Base-by-base conservation (phyloP, 1,140 invertebrate genomes). In the Drosophila ananassae region DNA sequence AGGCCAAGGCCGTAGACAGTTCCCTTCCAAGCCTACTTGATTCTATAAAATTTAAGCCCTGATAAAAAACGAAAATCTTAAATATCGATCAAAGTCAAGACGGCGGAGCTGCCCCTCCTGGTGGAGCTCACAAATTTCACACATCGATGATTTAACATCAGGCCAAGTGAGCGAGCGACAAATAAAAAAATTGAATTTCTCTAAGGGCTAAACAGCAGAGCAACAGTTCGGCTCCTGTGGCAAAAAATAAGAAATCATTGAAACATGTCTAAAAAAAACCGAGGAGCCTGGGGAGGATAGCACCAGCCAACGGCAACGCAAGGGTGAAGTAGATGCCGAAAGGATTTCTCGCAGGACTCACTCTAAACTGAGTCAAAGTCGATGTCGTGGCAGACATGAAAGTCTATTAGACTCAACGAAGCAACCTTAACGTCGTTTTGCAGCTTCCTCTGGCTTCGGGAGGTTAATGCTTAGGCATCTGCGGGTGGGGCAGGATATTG, bases 341-440 rank as follows among this genome's bases (percentile, higher is more conserved):
- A 76, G 78, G 82, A 84, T 84, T 84, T 81, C 53, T 60, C 47
- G 46, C 66, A 87, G 77, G 67, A 76, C 66, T 10, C 57, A 63
- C 80, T 84, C 82, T 54, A 85, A 85, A 81, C 78, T 85, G 74
- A 79, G 71, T 58, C 78, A 85, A 82, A 82, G 60, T 68, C 82
- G 75, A 73, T 68, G 78, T 82, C 69, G 57, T 46, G 66, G 68
- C 71, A 79, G 79, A 78, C 76, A 87, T 78, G 83, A 89, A 89
- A 89, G 83, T 89, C 83, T 89, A 89, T 89, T 89, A 89, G 83
- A 89, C 84, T 89, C 83, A 89, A 89, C 83, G 83, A 89, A 83
- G 83, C 83, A 89, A 77, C 79, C 83, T 85, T 89, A 89, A 89
- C 83, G 79, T 83, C 72, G 82, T 89, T 89, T 83, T 55, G 64